Evolutionary conservation across 92 coral and sea anemone genomes (phyloP), one percentile per base, ranked within the genome.

Genomic region (Meandrina meandrites): DNA sequence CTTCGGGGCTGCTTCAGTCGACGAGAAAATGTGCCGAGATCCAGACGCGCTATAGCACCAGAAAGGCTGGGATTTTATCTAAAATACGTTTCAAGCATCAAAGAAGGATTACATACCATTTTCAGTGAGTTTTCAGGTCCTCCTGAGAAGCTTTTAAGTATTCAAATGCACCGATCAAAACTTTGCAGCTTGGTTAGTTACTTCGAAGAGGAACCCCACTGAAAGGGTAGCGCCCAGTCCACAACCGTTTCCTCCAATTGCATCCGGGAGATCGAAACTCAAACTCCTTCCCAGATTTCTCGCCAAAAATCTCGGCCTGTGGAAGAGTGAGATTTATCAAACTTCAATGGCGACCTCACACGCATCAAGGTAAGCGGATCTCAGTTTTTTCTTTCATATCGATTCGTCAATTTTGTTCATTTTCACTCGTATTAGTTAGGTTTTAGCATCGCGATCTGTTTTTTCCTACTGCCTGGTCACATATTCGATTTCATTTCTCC

Each of bases 41-140:
- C 60, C 17, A 47, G 64, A 30, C 28, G 8, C 21, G 45, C 60
- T 75, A 14, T 76, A 13, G 53, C 75, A 79, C 18, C 54, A 16
- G 47, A 27, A 85, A 58, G 62, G 47, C 82, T 62, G 18, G 1
- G 32, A 40, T 17, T 76, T 6, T 42, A 8, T 75, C 48, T 4
- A 32, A 66, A 50, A 76, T 32, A 57, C 32, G 62, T 53, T 57
- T 56, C 9, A 74, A 0, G 2, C 16, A 74, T 62, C 67, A 31
- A 30, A 70, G 34, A 82, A 42, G 85, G 57, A 28, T 57, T 73
- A 89, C 92, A 28, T 92, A 92, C 94, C 94, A 92, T 92, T 92
- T 89, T 86, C 36, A 27, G 78, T 78, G 58, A 86, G 81, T 81
- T 89, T 70, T 75, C 28, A 42, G 31, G 54, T 13, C 75, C 82